A percentile compares a stretch with the other conserved stretches of the same genome.
Conservation (phyloP, 2,797 vertebrate genomes). For the Crocidura indochinensis region DNA sequence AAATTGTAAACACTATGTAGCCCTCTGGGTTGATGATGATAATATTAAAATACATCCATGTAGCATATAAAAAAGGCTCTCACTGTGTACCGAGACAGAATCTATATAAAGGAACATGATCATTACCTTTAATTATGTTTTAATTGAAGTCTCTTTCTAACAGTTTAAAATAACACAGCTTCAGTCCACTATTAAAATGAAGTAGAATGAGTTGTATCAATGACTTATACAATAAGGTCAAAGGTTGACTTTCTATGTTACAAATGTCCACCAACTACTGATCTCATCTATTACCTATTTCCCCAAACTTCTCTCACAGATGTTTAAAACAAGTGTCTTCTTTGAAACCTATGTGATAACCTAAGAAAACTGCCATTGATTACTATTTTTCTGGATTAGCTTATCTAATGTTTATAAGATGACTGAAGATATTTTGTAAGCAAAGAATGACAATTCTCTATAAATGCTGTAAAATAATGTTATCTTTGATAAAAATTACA, state of each 20-base stretch:
- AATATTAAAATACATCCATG: neutral
- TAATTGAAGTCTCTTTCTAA: neutral
- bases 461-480: neutral
- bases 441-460: neutral
- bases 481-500: neutral
- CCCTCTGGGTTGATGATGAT: neutral
- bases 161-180: neutral
- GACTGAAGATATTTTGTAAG: neutral
- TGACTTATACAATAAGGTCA: neutral
- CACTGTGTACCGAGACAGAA: neutral
- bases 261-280: accelerated
- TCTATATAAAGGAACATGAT: neutral
- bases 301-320: neutral
- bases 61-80: neutral
- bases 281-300: neutral
- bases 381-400: no score
- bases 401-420: neutral
- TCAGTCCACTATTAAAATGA: neutral
- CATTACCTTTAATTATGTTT: neutral
- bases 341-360: neutral
- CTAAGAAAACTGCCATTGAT: neutral
- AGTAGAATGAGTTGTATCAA: neutral
- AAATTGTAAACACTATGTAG: neutral
- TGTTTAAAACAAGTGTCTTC: neutral
- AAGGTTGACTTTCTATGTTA: neutral